phyloP scores from a whole-genome alignment of 2,888 invertebrate genomes.

The Myopa testacea region DNA sequence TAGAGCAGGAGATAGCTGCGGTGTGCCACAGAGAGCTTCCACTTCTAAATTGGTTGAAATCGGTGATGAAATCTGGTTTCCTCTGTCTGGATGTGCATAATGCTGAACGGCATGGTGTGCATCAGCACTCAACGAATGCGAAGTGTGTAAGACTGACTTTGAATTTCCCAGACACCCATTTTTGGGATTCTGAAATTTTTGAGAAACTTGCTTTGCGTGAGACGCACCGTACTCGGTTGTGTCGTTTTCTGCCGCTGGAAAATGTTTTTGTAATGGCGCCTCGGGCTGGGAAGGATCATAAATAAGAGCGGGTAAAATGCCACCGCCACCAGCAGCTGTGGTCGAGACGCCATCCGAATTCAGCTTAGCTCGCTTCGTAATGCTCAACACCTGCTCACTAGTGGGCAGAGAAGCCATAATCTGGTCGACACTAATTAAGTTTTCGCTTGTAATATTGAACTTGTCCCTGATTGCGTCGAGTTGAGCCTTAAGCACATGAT shows the following conservation, averaged over 20 bases:
- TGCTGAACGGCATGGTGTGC: slow-evolving; percentile 14
- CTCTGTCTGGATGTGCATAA: slow-evolving; percentile 6
- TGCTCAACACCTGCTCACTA: slow-evolving; percentile 85
- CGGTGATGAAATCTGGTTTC: background rate
- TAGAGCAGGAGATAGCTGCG: slow-evolving; percentile 45
- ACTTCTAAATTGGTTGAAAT: background rate
- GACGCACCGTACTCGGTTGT: background rate
- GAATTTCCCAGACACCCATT: background rate
- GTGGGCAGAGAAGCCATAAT: slow-evolving; percentile 87
- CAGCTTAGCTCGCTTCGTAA: slow-evolving; percentile 76
- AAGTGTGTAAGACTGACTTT: background rate
- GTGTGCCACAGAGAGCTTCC: background rate
- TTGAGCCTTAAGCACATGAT: slow-evolving; percentile 92
- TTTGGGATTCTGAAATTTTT: background rate
- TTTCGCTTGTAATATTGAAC: slow-evolving; percentile 89
- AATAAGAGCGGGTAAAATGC: background rate
- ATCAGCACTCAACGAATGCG: background rate
- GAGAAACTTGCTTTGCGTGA: background rate
- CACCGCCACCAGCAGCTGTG: background rate
- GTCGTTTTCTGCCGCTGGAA: background rate
- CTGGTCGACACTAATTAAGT: slow-evolving; percentile 88
- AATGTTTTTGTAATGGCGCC: slow-evolving; percentile 1
- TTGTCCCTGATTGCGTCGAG: slow-evolving; percentile 93
- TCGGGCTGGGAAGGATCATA: background rate
- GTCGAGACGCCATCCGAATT: slow-evolving; percentile 17